Evolutionary conservation across 2,797 vertebrate species (phyloP).

Genomic region (Thalassophryne amazonica): DNA sequence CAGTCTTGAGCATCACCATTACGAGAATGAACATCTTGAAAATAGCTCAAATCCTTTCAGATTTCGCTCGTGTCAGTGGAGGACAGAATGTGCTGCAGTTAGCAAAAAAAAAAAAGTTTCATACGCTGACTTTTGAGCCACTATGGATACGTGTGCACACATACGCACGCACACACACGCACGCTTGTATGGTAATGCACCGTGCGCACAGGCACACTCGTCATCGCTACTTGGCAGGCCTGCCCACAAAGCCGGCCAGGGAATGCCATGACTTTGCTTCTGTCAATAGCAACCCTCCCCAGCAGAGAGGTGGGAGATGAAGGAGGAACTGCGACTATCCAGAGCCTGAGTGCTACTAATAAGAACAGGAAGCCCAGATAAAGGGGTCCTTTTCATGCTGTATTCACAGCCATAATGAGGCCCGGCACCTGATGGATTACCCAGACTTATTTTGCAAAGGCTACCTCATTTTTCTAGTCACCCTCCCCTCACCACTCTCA

Average conservation of each 20-base stretch:
- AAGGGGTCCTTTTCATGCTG: constrained; percentile 59
- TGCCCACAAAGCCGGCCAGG: constrained; percentile 25
- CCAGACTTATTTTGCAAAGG: constrained; percentile 62
- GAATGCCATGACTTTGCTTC: constrained; percentile 56
- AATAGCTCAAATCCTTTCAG: constrained; percentile 41
- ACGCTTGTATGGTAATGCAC: not conserved
- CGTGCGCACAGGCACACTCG: constrained; percentile 22
- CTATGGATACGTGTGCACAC: constrained; percentile 25
- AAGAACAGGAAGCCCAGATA: constrained; percentile 66
- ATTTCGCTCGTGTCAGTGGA: constrained; percentile 24
- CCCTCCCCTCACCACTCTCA: constrained; percentile 38
- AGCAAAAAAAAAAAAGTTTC: constrained; percentile 56
- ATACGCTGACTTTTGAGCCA: constrained; percentile 32
- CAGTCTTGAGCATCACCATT: constrained; percentile 23
- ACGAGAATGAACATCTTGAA: constrained; percentile 22
- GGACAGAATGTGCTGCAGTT: constrained; percentile 49
- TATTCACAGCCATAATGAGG: constrained; percentile 67
- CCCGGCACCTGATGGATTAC: constrained; percentile 73
- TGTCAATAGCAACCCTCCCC: constrained; percentile 30
- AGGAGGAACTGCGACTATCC: constrained; percentile 24
- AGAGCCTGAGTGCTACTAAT: constrained; percentile 59
- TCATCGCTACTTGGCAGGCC: constrained; percentile 47
- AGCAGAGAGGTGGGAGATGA: constrained; percentile 25
- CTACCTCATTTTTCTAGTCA: constrained; percentile 60
- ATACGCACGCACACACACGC: constrained; percentile 4